Base-by-base conservation (phyloP, 2,888 invertebrate species). In the Tetropium fuscum region DNA sequence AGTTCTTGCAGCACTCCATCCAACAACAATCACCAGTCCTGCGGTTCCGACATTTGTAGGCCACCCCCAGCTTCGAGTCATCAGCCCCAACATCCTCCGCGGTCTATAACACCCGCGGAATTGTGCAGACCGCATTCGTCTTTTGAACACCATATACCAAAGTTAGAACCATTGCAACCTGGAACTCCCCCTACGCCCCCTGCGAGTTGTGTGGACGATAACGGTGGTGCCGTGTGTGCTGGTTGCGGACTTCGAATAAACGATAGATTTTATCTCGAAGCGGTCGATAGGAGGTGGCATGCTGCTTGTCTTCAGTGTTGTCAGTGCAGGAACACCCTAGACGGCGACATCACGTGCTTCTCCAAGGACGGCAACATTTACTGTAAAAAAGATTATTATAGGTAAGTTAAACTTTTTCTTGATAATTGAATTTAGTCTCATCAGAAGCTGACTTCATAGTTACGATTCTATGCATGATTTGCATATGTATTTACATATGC, bases 381-480 rank as follows among this genome's bases (percentile, higher is more conserved):
- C 84, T 97, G 97, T 88, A 96, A 95, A 85, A 94, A 93, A 80
- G 97, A 97, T 84, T 97, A 97, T 84, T 93, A 94, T 86, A 91
- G 95, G 97, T 97, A 80, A 89, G 92, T 84, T 1, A 13, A 32
- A 13, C 2, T 36, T 7, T 6, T 7, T 36, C 13, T 13, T 36
- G 8, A 2, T 8, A 7, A 7, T 15, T 3, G 36, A 6, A 16
- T 8, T 36, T 7, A 5, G 3, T 10, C 8, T 6, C 10, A 8
- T 6, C 8, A 6, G 6, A 27, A 10, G 5, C 8, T 4, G 5
- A 5, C 2, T n/a, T n/a, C n/a, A n/a, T n/a, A n/a, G n/a, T n/a
- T n/a, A n/a, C n/a, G n/a, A n/a, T n/a, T n/a, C n/a, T n/a, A n/a
- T n/a, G n/a, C n/a, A n/a, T n/a, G n/a, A n/a, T n/a, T n/a, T n/a